Evolutionary conservation across 2,797 vertebrate genomes (phyloP), one percentile per base, ranked within the genome.

Genomic region (Amblyopsis hoosieri): DNA sequence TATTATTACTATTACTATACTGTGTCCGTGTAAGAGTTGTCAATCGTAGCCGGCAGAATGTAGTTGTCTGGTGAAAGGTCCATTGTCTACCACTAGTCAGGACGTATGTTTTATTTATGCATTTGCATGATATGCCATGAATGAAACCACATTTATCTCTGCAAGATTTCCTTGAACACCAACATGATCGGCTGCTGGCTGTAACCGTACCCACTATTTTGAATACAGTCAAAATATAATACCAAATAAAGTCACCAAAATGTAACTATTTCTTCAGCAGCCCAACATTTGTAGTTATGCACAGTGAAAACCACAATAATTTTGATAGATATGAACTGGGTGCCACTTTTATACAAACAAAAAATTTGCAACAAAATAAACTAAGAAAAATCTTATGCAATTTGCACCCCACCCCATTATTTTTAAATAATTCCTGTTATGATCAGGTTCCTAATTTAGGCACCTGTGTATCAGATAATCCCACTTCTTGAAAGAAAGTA

Each of bases 401-500:
- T 86, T 76, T 72, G 64, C 3, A 23, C 87, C 73, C 70, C 51
- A 75, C 75, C 67, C 73, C 66, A 62, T 69, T 60, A 48, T 64
- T 62, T 64, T 66, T 66, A 73, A 63, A 70, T 14, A 74, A 64
- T 82, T 85, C 74, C 79, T 74, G 85, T 82, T 84, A 84, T 89
- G 80, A 42, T 9, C 9, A 42, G 2, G 8, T 42, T 42, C 37
- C 8, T 42, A 9, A 23, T 23, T 23, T 23, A 23, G 23, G 23
- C 23, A 23, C 23, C 3, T 9, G 9, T 42, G 7, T 42, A 42
- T 42, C 86, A 90, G 84, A 85, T 86, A 84, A 84, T 62, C 82
- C 88, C 91, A 90, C 84, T 75, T 87, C 76, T 77, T 71, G 62
- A 73, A 72, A 85, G 76, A 86, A 90, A 84, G 64, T 62, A 81